phyloP scores from a whole-genome alignment of 2,888 invertebrate species.

The Cristatella mucedo region DNA sequence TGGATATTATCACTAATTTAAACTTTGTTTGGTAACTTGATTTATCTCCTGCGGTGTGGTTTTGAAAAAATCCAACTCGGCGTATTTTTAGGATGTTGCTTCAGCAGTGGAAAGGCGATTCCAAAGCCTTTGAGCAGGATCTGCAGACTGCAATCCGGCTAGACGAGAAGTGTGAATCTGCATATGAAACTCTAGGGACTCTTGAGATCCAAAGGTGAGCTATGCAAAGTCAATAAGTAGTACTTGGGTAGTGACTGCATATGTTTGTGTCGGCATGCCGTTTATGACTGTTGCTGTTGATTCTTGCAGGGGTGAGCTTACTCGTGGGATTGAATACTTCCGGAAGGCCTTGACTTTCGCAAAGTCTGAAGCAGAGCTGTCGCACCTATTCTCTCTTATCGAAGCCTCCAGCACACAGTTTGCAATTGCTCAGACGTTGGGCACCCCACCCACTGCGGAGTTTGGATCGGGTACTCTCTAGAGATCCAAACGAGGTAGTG shows the following conservation, averaged over 20 bases:
- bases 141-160: constrained; percentile 65
- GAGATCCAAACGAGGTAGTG: too few relatives aligned
- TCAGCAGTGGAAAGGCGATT: constrained; percentile 68
- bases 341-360: constrained; percentile 71
- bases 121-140: constrained; percentile 57
- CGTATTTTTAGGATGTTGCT: constrained; percentile 47
- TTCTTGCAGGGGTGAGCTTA: constrained; percentile 59
- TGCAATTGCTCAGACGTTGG: constrained; percentile 47
- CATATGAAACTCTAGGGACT: constrained; percentile 82
- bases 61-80: too few relatives aligned
- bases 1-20: too few relatives aligned
- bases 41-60: too few relatives aligned
- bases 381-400: constrained; percentile 70
- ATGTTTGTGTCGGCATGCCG: constrained; percentile 6
- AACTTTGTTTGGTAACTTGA: too few relatives aligned
- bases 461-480: too few relatives aligned
- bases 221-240: constrained; percentile 11
- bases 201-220: constrained; percentile 75
- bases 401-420: constrained; percentile 79
- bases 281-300: constrained; percentile 9
- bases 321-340: constrained; percentile 65
- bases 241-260: neutral
- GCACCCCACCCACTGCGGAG: too few relatives aligned
- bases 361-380: constrained; percentile 71
- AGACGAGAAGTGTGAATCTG: constrained; percentile 82